Percentiles rank a stretch among this genome's conserved stretches.
These are phyloP conservation scores for Montipora sp. DNA, from an alignment of 64 coral and sea anemone species.

Conservation along the genomic window DNA sequence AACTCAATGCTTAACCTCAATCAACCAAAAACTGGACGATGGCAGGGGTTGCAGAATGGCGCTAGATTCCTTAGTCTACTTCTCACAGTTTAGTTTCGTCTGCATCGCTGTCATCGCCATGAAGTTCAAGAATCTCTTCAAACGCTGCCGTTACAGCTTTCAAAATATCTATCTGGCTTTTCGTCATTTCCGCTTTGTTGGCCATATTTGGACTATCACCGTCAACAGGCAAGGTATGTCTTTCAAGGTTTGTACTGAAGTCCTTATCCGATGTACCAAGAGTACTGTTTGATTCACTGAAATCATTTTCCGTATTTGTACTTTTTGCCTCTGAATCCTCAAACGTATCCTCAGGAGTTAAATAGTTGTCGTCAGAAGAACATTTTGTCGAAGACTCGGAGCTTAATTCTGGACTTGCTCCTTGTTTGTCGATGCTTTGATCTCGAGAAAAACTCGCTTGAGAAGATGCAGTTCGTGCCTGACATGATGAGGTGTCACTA, in stretches of 20 bases:
- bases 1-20: too few species aligned
- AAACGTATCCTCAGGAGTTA: neutral
- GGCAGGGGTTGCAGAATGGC: neutral
- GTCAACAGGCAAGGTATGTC: neutral
- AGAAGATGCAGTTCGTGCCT: neutral
- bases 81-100: constrained; percentile 82
- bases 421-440: neutral
- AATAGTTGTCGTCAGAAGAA: neutral
- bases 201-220: neutral
- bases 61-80: neutral
- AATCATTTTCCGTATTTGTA: neutral
- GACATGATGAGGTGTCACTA: neutral
- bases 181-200: constrained; percentile 33
- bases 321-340: neutral
- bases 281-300: neutral
- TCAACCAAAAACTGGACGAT: neutral
- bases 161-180: constrained; percentile 81
- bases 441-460: neutral
- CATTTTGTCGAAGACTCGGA: neutral
- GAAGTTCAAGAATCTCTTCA: constrained; percentile 73
- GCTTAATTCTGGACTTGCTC: neutral
- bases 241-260: neutral
- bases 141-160: constrained; percentile 86
- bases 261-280: neutral
- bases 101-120: constrained; percentile 49